These are phyloP conservation scores for Linyphia triangularis DNA, from an alignment of 2,888 invertebrate genomes.

Conservation along the genomic window DNA sequence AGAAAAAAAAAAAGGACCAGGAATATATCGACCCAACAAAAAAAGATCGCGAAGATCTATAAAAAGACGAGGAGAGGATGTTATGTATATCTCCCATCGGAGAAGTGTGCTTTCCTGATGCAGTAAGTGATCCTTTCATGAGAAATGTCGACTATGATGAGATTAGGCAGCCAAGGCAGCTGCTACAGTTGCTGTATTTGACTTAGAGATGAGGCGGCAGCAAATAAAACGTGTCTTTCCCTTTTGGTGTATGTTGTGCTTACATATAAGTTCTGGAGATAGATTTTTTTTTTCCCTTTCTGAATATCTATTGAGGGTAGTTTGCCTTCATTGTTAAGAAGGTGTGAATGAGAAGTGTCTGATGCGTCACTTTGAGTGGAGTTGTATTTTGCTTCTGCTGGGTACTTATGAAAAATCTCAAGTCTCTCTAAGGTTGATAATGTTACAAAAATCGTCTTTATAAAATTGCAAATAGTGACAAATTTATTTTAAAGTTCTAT, in stretches of 20 bases:
- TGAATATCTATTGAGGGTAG: neutral
- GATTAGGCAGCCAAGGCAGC: slow-evolving; percentile 44
- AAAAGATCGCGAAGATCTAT: neutral
- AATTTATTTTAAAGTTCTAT: no score
- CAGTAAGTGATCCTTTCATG: slow-evolving; percentile 62
- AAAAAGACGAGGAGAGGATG: neutral
- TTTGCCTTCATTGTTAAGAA: neutral
- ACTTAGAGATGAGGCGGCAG: slow-evolving; percentile 52
- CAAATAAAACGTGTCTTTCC: slow-evolving; percentile 44
- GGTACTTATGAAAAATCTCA: no score
- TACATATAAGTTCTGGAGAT: neutral
- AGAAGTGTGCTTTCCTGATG: slow-evolving; percentile 11
- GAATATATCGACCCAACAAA: neutral
- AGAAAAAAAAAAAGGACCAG: no score
- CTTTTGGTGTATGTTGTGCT: neutral
- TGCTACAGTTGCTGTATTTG: slow-evolving; percentile 61
- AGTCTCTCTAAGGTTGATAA: no score
- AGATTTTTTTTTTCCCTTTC: neutral
- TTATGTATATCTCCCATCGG: slow-evolving; percentile 31
- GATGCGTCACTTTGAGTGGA: neutral
- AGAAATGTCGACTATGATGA: slow-evolving; percentile 58
- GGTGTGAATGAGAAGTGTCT: neutral
- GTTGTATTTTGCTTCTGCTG: neutral
- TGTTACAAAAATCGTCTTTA: no score
- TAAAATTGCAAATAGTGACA: no score